Base-by-base conservation (phyloP, 2,113 vertebrate genomes). In the Phyllopteryx taeniolatus region DNA sequence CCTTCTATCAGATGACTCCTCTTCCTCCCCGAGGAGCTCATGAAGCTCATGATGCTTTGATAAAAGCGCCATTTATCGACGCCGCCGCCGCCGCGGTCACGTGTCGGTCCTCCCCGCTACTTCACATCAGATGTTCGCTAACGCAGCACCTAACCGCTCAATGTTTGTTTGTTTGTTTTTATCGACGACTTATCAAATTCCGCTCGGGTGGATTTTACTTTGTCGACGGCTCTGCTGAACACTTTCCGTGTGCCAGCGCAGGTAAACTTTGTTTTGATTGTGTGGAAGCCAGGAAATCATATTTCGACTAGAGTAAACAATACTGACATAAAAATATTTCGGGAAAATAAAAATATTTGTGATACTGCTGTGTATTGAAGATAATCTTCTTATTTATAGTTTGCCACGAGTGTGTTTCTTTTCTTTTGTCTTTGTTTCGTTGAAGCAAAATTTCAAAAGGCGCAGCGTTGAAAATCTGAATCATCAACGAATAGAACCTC, bases 1-100 rank as follows among this genome's bases (percentile, higher is more conserved):
- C 63, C 43, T 46, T 46, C 44, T 47, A 66, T 66, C 62, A 64
- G 62, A 64, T 64, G 62, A 44, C 63, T 66, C 42, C 63, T 66
- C 33, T 60, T 66, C 63, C 63, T 66, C 63, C 63, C 63, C 19
- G 63, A 47, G 63, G 63, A 44, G 42, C 22, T 66, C n/a, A 22
- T 9, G n/a, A 43, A 17, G 20, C 9, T 61, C 59, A 61, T 39
- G 59, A 61, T 61, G 59, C n/a, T 47, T 17, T 13, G 44, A 66
- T 66, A 66, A 66, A 66, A 47, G 64, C 42, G 11, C 4, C 12
- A 8, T 39, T 65, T 43, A 66, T 31, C n/a, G 12, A 22, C n/a
- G n/a, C 5, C 11, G 4, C 6, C 22, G 5, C 31, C 53, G 35
- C 2, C 10, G 27, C 1, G 27, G 27, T 44, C 43, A 44, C 43